phyloP scores from a whole-genome alignment of 2,113 vertebrate genomes.

The Mellivora capensis region DNA sequence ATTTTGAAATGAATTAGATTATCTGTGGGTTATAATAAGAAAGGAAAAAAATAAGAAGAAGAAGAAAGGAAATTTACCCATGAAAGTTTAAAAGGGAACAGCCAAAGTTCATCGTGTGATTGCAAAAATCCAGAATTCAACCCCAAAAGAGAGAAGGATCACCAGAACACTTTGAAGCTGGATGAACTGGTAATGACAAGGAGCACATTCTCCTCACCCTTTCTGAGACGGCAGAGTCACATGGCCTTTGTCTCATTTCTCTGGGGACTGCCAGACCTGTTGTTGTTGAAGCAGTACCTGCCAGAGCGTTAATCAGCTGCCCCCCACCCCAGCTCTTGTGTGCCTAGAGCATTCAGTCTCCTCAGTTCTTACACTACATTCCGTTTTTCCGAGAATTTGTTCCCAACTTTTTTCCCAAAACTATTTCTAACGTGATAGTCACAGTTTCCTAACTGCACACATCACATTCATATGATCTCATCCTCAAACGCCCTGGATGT shows the following conservation, averaged over 20 bases:
- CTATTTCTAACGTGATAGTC: background rate
- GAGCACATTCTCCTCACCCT: background rate
- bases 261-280: background rate
- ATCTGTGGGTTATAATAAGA: constrained; percentile 17
- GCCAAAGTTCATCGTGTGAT: constrained; percentile 2
- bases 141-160: background rate
- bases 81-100: constrained; percentile 31
- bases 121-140: background rate
- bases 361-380: background rate
- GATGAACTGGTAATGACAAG: background rate
- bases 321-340: background rate
- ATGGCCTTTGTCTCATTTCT: constrained; percentile 5
- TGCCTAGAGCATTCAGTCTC: background rate
- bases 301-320: background rate
- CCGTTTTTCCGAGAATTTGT: constrained; percentile 46
- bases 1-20: constrained; percentile 47
- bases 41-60: background rate
- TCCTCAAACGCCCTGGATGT: background rate
- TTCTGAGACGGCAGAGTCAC: background rate
- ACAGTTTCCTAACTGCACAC: background rate
- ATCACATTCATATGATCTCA: background rate
- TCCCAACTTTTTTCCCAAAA: constrained; percentile 21
- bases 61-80: background rate
- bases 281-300: background rate
- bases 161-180: background rate